Evolutionary conservation across 2,888 invertebrate genomes (phyloP).

Genomic region (Aphodius granarius): DNA sequence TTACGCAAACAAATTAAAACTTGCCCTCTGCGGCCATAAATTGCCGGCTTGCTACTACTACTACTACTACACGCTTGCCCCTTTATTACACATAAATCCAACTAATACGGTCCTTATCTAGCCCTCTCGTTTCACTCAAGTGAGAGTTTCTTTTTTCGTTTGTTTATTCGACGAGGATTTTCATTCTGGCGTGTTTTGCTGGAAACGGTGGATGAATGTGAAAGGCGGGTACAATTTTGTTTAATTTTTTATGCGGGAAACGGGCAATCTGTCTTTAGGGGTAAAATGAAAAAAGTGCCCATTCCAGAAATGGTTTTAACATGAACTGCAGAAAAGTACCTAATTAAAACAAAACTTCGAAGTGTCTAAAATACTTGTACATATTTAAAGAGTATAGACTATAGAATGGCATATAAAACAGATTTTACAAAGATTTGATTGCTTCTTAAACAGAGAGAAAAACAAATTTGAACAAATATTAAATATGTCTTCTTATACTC

Average conservation of each 20-base stretch:
- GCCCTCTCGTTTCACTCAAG: conserved; percentile 20
- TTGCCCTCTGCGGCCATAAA: not conserved
- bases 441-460: too few relatives aligned
- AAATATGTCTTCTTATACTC: too few relatives aligned
- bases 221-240: not conserved
- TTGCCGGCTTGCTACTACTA: not conserved
- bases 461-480: too few relatives aligned
- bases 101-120: conserved; percentile 23
- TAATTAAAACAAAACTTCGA: too few relatives aligned
- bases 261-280: not conserved
- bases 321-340: too few relatives aligned
- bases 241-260: too few relatives aligned
- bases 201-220: not conserved
- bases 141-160: not conserved
- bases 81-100: conserved; percentile 25
- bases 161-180: not conserved
- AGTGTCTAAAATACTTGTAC: too few relatives aligned
- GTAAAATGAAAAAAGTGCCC: too few relatives aligned
- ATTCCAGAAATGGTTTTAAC: too few relatives aligned
- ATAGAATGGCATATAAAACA: too few relatives aligned
- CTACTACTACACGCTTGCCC: not conserved
- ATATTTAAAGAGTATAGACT: too few relatives aligned
- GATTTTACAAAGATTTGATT: too few relatives aligned
- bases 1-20: not conserved
- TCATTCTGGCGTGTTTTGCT: not conserved